phyloP scores from a whole-genome alignment of 2,888 invertebrate species.

The Acrocera orbiculus region DNA sequence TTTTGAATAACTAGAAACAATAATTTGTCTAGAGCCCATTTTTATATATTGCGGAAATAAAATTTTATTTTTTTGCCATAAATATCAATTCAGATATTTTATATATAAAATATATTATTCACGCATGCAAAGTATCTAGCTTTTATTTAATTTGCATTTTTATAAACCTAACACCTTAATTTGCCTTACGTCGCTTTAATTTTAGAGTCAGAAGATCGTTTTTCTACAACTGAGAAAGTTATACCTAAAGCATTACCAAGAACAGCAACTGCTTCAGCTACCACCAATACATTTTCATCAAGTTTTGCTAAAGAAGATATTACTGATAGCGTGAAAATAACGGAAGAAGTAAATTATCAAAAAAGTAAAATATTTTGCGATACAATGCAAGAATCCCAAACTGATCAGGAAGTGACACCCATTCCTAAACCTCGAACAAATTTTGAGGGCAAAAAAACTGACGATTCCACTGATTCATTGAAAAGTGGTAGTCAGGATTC shows the following conservation, averaged over 20 bases:
- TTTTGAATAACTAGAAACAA: too few species aligned
- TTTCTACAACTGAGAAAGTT: constrained; percentile 14
- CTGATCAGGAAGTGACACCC: constrained; percentile 14
- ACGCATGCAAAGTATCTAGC: constrained; percentile 12
- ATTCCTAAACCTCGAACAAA: constrained; percentile 25
- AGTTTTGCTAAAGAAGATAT: not conserved
- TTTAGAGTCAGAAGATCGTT: constrained; percentile 31
- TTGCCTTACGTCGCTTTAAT: constrained; percentile 25
- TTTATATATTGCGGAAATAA: too few species aligned
- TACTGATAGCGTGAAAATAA: constrained; percentile 1
- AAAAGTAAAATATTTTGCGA: constrained; percentile 14
- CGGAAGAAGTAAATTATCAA: constrained; percentile 11
- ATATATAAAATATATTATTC: too few species aligned
- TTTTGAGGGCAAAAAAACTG: constrained; percentile 5
- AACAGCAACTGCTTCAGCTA: not conserved
- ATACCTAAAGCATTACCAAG: not conserved
- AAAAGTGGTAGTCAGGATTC: constrained; percentile 9
- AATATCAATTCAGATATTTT: too few species aligned
- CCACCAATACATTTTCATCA: not conserved
- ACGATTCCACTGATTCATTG: constrained; percentile 7
- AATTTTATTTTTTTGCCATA: too few species aligned
- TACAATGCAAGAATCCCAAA: constrained; percentile 10
- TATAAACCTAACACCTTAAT: too few species aligned
- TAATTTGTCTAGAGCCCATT: too few species aligned
- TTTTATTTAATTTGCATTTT: too few species aligned